Evolutionary conservation across 2,797 vertebrate genomes (phyloP).

Genomic region (Molossus alvarezi): DNA sequence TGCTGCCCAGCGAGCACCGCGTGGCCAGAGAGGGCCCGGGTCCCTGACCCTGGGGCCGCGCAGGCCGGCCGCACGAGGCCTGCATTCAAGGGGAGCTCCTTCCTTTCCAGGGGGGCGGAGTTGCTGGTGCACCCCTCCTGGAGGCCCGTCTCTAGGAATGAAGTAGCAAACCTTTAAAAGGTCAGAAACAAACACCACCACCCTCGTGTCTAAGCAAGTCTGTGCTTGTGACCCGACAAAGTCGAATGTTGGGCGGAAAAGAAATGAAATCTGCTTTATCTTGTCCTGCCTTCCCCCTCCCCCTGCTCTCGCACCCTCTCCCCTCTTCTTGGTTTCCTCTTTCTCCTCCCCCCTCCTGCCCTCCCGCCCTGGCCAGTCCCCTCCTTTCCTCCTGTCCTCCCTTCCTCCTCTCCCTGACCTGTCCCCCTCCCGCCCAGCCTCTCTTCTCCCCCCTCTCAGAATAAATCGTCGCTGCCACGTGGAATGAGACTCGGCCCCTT

Average conservation of each 20-base stretch:
- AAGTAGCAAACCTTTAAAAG: neutral
- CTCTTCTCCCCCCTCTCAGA: neutral
- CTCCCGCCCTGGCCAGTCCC: neutral
- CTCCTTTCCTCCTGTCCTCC: neutral
- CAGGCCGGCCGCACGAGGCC: neutral
- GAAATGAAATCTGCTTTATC: fast-evolving
- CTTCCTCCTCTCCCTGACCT: too few relatives aligned
- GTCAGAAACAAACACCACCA: neutral
- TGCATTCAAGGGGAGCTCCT: neutral
- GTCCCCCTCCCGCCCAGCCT: fast-evolving
- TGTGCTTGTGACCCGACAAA: too few relatives aligned
- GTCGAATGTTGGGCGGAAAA: neutral
- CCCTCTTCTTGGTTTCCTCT: too few relatives aligned
- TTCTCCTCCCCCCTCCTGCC: too few relatives aligned
- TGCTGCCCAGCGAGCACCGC: fast-evolving
- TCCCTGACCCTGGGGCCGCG: fast-evolving
- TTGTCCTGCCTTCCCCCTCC: neutral
- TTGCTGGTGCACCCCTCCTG: fast-evolving
- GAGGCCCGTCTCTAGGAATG: neutral
- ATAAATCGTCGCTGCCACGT: neutral
- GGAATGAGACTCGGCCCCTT: neutral
- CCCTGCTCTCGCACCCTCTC: fast-evolving
- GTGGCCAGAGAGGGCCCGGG: fast-evolving
- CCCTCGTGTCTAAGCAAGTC: neutral
- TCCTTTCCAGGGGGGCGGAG: neutral